Percentiles rank a stretch among this genome's conserved stretches.
Conservation (phyloP, 2,113 vertebrate species). For the Gobiocypris rarus region DNA sequence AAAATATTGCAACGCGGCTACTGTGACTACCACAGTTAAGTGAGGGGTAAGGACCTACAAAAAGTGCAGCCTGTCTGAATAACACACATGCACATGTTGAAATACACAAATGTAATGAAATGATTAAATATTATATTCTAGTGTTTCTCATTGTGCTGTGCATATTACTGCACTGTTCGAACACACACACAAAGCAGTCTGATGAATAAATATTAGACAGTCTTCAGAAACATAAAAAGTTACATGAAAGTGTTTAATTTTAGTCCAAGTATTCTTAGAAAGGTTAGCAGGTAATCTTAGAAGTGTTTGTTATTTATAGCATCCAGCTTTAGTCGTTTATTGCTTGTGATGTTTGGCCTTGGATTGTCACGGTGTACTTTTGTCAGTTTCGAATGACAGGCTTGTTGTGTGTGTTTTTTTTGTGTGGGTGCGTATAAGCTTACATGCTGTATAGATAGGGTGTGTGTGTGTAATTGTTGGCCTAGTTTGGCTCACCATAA, state of each 20-base stretch:
- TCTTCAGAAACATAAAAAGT: not conserved
- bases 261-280: not conserved
- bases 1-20: too few relatives aligned
- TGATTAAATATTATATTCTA: not conserved
- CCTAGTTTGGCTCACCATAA: conserved; percentile 6
- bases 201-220: not conserved
- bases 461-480: not conserved
- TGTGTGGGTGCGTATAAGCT: not conserved
- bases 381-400: not conserved
- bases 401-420: not conserved
- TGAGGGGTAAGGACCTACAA: too few relatives aligned
- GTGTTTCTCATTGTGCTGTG: not conserved
- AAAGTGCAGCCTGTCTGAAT: too few relatives aligned
- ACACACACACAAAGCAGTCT: not conserved
- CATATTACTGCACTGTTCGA: not conserved
- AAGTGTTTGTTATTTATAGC: conserved; percentile 8
- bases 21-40: too few relatives aligned
- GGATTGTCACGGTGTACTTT: conserved; percentile 2
- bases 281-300: not conserved
- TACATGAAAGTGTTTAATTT: not conserved
- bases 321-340: not conserved
- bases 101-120: not conserved
- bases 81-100: not conserved
- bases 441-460: not conserved
- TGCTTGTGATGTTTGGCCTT: conserved; percentile 28